These are phyloP conservation scores for Thomomys bottae DNA, from an alignment of 2,113 vertebrate species.

Conservation along the genomic window DNA sequence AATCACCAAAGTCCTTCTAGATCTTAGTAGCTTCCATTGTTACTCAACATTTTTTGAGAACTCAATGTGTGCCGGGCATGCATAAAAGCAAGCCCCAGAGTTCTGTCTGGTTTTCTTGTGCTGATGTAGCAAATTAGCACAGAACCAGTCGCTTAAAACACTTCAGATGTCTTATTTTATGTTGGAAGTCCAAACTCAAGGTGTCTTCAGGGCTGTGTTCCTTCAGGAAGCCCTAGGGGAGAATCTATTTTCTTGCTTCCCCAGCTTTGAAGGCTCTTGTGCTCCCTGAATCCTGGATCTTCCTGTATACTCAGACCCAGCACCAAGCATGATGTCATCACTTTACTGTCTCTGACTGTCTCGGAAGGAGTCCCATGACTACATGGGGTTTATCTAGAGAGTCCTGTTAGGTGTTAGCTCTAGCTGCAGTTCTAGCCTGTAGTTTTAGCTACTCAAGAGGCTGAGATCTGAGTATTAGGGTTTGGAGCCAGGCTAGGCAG, in stretches of 20 bases:
- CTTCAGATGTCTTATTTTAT: not conserved
- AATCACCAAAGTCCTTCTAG: not conserved
- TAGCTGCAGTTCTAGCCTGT: too few species aligned
- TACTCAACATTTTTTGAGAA: not conserved
- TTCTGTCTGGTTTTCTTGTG: not conserved
- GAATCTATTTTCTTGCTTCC: not conserved
- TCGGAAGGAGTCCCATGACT: not conserved
- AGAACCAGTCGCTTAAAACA: not conserved
- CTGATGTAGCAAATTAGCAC: not conserved
- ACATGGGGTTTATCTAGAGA: not conserved
- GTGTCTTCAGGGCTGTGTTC: not conserved
- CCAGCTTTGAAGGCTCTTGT: not conserved
- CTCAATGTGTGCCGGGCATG: not conserved
- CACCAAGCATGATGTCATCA: not conserved
- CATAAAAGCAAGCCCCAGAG: not conserved
- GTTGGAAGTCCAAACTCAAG: not conserved
- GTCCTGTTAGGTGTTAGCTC: not conserved
- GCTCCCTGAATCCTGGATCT: not conserved
- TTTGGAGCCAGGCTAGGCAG: too few species aligned
- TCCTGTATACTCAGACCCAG: not conserved
- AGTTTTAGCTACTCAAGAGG: too few species aligned
- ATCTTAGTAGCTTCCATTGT: not conserved
- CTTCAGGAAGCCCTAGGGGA: not conserved
- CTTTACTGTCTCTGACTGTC: not conserved
- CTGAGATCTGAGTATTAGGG: too few species aligned